Conservation (phyloP, 2,888 invertebrate genomes). For the Diabrotica balteata region DNA sequence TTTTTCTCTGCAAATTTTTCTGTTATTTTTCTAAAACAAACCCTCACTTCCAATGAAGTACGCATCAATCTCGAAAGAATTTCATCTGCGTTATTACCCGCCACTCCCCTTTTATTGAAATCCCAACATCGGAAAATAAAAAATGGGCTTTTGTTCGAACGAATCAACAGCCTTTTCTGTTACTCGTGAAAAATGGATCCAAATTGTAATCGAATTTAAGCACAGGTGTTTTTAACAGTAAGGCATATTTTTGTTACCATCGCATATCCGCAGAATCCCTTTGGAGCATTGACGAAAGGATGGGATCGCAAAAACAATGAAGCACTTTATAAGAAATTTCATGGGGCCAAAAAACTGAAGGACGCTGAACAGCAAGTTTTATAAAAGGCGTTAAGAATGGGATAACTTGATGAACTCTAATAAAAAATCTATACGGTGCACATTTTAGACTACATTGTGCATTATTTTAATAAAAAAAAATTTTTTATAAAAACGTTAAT, state of each 20-base stretch:
- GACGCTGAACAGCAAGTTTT: too few relatives aligned
- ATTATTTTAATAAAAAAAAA: too few relatives aligned
- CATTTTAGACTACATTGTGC: too few relatives aligned
- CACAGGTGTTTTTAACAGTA: constrained; percentile 14
- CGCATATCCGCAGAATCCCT: not conserved
- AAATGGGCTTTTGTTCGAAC: constrained; percentile 4
- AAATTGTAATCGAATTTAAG: constrained; percentile 11
- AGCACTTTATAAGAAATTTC: too few relatives aligned
- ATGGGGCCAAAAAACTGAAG: too few relatives aligned
- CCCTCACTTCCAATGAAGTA: not conserved
- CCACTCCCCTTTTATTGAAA: constrained; percentile 9
- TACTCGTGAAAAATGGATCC: constrained; percentile 9
- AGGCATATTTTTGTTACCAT: constrained; percentile 1
- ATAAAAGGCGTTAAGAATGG: too few relatives aligned
- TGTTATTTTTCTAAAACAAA: too few relatives aligned
- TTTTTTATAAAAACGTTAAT: too few relatives aligned
- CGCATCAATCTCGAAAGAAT: not conserved
- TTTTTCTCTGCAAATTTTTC: too few relatives aligned
- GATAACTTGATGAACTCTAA: too few relatives aligned
- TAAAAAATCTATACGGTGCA: too few relatives aligned
- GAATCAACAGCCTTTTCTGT: constrained; percentile 13
- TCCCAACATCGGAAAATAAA: constrained; percentile 7
- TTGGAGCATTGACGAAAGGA: not conserved
- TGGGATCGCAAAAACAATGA: too few relatives aligned
- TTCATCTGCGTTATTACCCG: not conserved